Evolutionary conservation across 1,140 invertebrate species (phyloP).

Genomic region (Aleiodes sp.): DNA sequence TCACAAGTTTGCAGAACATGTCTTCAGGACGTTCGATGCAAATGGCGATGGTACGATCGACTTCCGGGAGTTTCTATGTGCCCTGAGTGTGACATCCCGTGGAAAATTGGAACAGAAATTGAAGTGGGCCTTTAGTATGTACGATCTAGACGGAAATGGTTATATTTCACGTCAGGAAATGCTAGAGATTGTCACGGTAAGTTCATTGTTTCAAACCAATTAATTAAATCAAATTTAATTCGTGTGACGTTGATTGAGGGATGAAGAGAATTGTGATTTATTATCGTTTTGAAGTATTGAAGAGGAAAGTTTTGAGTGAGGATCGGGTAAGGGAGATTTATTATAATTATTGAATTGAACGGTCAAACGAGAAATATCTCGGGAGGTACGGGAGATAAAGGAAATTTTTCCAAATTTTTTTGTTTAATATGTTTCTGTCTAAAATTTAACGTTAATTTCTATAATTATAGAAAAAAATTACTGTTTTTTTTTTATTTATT

Average conservation of each 20-base stretch:
- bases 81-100: slow-evolving; percentile 92
- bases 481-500: too few relatives aligned
- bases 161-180: slow-evolving; percentile 96
- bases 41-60: slow-evolving; percentile 98
- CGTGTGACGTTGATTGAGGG: not conserved
- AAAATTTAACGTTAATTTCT: too few relatives aligned
- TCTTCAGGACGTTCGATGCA: slow-evolving; percentile 97
- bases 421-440: too few relatives aligned
- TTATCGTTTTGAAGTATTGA: too few relatives aligned
- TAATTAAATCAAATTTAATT: not conserved
- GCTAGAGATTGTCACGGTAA: slow-evolving; percentile 95
- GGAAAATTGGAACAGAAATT: slow-evolving; percentile 97
- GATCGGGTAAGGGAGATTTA: too few relatives aligned
- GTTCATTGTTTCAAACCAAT: slow-evolving; percentile 43
- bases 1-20: slow-evolving; percentile 93
- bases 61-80: slow-evolving; percentile 97
- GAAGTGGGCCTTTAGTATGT: slow-evolving; percentile 98
- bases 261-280: too few relatives aligned
- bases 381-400: too few relatives aligned
- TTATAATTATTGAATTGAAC: too few relatives aligned
- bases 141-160: slow-evolving; percentile 93
- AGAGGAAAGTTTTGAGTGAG: too few relatives aligned
- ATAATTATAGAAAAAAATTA: too few relatives aligned
- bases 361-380: too few relatives aligned
- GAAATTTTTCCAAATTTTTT: too few relatives aligned